These are phyloP conservation scores for Caenorhabditis angaria DNA, from an alignment of 2,888 invertebrate species.

Conservation along the genomic window DNA sequence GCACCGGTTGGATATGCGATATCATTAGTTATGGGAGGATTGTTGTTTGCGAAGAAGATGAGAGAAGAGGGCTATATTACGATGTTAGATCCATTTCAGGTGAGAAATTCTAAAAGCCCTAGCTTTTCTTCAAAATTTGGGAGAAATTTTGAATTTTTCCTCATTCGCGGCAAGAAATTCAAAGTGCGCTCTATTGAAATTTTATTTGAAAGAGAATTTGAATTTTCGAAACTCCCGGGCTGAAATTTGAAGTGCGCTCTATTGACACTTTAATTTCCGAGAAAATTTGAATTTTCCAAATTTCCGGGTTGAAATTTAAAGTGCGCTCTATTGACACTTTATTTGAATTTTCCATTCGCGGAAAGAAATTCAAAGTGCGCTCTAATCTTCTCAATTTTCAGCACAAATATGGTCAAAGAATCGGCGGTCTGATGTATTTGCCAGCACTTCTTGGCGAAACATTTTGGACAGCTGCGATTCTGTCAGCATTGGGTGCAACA, in stretches of 20 bases:
- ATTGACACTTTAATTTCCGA: too few relatives aligned
- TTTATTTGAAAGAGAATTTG: too few relatives aligned
- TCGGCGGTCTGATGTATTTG: conserved; percentile 94
- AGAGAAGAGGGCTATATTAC: conserved; percentile 90
- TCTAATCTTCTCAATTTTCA: conserved; percentile 75
- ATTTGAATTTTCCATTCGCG: too few relatives aligned
- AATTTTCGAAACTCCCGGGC: too few relatives aligned
- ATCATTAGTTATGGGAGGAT: conserved; percentile 89
- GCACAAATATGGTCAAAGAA: conserved; percentile 92
- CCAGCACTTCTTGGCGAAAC: conserved; percentile 97
- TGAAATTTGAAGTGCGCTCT: too few relatives aligned
- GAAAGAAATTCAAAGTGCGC: too few relatives aligned
- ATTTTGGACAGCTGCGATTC: conserved; percentile 97
- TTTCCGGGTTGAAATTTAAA: too few relatives aligned
- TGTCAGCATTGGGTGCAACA: conserved; percentile 94
- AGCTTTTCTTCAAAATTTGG: conserved; percentile 1
- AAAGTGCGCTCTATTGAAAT: too few relatives aligned
- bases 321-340: too few relatives aligned
- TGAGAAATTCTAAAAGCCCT: conserved; percentile 14
- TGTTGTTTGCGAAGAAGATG: conserved; percentile 98
- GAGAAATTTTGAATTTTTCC: too few relatives aligned
- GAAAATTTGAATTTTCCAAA: too few relatives aligned
- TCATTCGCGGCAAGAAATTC: too few relatives aligned
- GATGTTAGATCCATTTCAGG: conserved; percentile 90
- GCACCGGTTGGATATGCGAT: conserved; percentile 98